Evolutionary conservation across 2,888 invertebrate genomes (phyloP), one percentile per base, ranked within the genome.

Genomic region (Aphodius granarius): DNA sequence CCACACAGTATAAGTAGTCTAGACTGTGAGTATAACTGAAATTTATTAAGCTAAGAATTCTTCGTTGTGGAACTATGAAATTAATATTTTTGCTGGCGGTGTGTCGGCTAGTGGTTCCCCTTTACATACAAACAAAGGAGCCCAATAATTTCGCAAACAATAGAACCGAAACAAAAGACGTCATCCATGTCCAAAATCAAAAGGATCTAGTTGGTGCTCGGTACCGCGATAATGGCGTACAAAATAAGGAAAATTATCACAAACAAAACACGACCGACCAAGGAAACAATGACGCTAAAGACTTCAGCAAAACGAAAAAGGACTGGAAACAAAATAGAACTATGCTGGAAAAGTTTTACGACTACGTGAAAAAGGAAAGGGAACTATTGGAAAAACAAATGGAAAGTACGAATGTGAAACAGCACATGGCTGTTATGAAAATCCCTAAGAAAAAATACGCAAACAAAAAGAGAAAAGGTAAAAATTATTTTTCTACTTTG

Each of bases 291-390:
- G 43, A 9, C 6, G 43, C 13, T 9, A 43, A 43, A 43, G 43
- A 43, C 9, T 43, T 43, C 43, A 9, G 9, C 13, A 15, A 68
- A 68, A 16, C 68, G 72, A 73, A 72, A 64, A 62, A 20, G 17
- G 65, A 5, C 15, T 5, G 71, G 73, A 71, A 66, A 65, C 70
- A 72, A 73, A 73, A 23, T 22, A 16, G 22, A 66, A 66, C 73
- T 18, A 72, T 66, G 4, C 71, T 73, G 21, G 76, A 76, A 23
- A 73, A 71, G 66, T 76, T 76, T 71, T 74, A 76, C 66, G 76
- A 76, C 21, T 74, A 76, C 74, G 22, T 66, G 19, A 63, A 74
- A 66, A 65, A 43, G 65, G 68, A 68, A 20, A 68, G 68, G 20
- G 68, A 68, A 22, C 20, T 43, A 65, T 65, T 64, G 73, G 74